Evolutionary conservation across 2,888 invertebrate genomes (phyloP).

Genomic region (Cheilosia scutellata): DNA sequence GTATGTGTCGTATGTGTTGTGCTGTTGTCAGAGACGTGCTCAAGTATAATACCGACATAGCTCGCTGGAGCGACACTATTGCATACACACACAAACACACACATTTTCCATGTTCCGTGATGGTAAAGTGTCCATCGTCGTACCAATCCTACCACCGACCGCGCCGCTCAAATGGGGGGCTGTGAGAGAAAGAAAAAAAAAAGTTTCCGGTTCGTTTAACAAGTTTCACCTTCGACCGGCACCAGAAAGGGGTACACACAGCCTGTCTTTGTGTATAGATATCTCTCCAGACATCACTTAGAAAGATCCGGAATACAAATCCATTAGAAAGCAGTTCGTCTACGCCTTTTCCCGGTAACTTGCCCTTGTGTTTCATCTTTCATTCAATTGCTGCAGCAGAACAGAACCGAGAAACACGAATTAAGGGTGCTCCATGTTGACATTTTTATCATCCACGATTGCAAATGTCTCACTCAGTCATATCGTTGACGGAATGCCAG

Average conservation of each 20-base stretch:
- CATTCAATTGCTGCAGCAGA: constrained; percentile 56
- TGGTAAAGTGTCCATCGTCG: constrained; percentile 68
- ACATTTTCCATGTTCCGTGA: constrained; percentile 68
- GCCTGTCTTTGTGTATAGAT: constrained; percentile 29
- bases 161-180: constrained; percentile 6
- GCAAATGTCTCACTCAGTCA: constrained; percentile 57
- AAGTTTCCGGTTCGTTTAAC: constrained; percentile 76
- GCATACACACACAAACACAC: constrained; percentile 27
- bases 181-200: constrained; percentile 54
- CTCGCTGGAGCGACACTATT: constrained; percentile 55
- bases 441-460: constrained; percentile 63
- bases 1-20: constrained; percentile 59
- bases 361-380: constrained; percentile 59
- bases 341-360: constrained; percentile 59
- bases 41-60: constrained; percentile 67
- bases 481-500: constrained; percentile 34
- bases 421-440: constrained; percentile 70
- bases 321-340: constrained; percentile 69
- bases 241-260: constrained; percentile 11
- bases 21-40: constrained; percentile 73
- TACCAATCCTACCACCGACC: neutral
- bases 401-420: constrained; percentile 33
- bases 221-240: constrained; percentile 67
- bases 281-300: constrained; percentile 50
- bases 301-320: constrained; percentile 62